Base-by-base conservation (phyloP, 2,888 invertebrate species). In the Callyntrura sp. region DNA sequence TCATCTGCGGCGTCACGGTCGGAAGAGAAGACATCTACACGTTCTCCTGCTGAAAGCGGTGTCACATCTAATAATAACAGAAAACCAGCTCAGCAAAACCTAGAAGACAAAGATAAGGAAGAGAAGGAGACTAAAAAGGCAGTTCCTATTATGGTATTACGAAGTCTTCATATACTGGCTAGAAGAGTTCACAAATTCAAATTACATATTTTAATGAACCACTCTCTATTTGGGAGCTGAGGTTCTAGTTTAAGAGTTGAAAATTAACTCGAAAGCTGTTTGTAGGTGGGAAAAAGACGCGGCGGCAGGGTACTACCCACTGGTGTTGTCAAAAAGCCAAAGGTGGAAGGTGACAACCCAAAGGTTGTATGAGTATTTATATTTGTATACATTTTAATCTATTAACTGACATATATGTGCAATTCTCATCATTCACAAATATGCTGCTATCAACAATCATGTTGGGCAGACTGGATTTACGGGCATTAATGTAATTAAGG, bases 271-370 rank as follows among this genome's bases (percentile, higher is more conserved):
- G 57, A 91, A 91, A 93, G 93, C 93, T 93, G 91, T 93, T 93
- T 92, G 62, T 92, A 93, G 94, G 96, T 98, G 91, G 98, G 98
- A 48, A 98, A 98, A 94, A 96, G 98, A 93, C 96, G 98, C 88
- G 98, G 98, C 78, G 98, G 98, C 17, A 96, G 98, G 94, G 97
- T 98, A 78, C 95, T 98, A 20, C 98, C 98, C 95, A 98, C 98
- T 73, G 98, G 98, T 60, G 95, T 98, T 94, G 98, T 98, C 60
- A 97, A 98, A 94, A 98, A 98, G 94, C 96, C 96, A 73, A 97
- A 97, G 94, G 96, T 92, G 14, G 93, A 92, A 28, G 84, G 85
- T 43, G 89, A 85, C 81, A 85, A 93, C 91, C 57, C 91, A 62
- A 90, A 90, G 83, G 96, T 96, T 93, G 95, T 95, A 0, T 6